A percentile compares a stretch with the other conserved stretches of the same genome.
phyloP scores from a whole-genome alignment of 30 jellyfish, hydroid and myxozoan genomes.

The Hydractinia echinata region DNA sequence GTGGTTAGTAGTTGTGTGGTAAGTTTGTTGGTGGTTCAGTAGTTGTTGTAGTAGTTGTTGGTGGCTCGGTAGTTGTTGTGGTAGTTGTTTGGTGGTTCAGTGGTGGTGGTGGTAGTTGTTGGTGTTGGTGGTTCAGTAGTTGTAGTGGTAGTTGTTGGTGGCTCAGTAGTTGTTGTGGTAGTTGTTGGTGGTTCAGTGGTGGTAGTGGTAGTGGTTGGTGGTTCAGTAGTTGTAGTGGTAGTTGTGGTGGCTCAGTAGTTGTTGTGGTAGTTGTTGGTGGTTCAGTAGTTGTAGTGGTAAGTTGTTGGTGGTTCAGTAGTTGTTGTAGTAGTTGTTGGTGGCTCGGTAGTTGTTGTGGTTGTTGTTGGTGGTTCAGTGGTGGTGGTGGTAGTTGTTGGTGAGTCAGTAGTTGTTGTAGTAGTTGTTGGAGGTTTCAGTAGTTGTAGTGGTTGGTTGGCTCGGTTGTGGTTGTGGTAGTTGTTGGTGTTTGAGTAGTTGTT shows the following conservation, averaged over 20 bases:
- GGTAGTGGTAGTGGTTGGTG: background rate
- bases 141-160: background rate
- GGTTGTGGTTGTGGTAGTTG: slow-evolving; percentile 4
- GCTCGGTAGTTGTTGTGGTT: no score
- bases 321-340: background rate
- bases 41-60: slow-evolving; percentile 1
- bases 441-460: slow-evolving; percentile 9
- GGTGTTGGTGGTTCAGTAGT: background rate
- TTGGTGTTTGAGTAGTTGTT: background rate
- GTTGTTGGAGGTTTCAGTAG: slow-evolving; percentile 2
- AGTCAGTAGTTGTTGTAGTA: background rate
- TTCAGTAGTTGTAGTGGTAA: background rate
- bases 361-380: no score
- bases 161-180: background rate
- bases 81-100: background rate
- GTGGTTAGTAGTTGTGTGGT: background rate
- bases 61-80: background rate
- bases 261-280: background rate
- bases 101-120: slow-evolving; percentile 2
- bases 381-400: slow-evolving; percentile 11
- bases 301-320: slow-evolving; percentile 9
- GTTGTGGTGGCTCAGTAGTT: background rate
- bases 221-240: background rate
- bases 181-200: background rate
- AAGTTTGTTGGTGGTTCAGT: background rate